Evolutionary conservation across 2,888 invertebrate genomes (phyloP), one percentile per base, ranked within the genome.

Genomic region (Cephonodes hylas): DNA sequence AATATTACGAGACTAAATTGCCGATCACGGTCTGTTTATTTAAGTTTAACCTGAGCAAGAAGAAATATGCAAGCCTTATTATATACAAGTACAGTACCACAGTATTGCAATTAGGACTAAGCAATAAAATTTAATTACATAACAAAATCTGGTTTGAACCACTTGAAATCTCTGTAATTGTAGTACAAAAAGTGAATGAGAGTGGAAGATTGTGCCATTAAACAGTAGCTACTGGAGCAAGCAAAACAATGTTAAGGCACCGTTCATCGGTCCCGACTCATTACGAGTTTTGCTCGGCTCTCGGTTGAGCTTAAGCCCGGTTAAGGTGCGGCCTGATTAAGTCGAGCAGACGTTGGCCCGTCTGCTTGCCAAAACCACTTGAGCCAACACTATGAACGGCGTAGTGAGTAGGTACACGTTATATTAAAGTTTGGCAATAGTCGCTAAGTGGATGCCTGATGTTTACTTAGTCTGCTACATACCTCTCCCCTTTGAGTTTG

Each of bases 351-450:
- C 83, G 82, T 80, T 76, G 78, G 81, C 82, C 70, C 77, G 79
- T 76, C 79, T 83, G 81, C 85, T 82, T 87, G 87, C 88, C 91
- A 91, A 89, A 89, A 86, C 88, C 88, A 86, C 89, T 89, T 84
- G 77, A 88, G 74, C 80, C 70, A 71, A 71, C 73, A 72, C 74
- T 73, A 71, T 73, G 74, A 74, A 56, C 79, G 74, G 74, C 77
- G 74, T 71, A 70, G 77, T 75, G 72, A 68, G 73, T 75, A 73
- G 69, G 63, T 74, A 76, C 75, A 79, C 78, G 78, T 80, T 81
- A 80, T 83, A 85, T 82, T 82, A 81, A 83, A 85, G 80, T 88
- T 84, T 81, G 83, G 80, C 84, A 83, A 85, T 85, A 81, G 78
- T 77, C 75, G 71, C 77, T 72, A 77, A 78, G 77, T 76, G 74